Base-by-base conservation (phyloP, 2,888 invertebrate genomes). In the Spisula subtruncata region DNA sequence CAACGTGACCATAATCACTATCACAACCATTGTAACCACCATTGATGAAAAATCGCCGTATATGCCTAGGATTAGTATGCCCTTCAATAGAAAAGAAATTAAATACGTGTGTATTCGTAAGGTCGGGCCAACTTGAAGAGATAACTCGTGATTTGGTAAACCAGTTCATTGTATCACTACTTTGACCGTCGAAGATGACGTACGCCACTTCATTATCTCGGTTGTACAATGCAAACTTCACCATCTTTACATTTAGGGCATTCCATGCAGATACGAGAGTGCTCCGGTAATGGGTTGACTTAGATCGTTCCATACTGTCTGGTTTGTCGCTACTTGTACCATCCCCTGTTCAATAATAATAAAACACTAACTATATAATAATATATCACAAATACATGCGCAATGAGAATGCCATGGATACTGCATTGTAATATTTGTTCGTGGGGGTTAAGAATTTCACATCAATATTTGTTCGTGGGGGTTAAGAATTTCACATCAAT, bases 1-100 rank as follows among this genome's bases (percentile, higher is more conserved):
- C 81, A 32, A 86, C 16, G 60, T 86, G 80, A 10, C 86, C 86
- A 6, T 16, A 20, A 25, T 86, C 86, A 4, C 2, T 48, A 35
- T 81, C 81, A 60, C 86, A 86, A 0, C 86, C 86, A 10, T 41
- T 41, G 29, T 86, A 86, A 6, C 0, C 0, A 25, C 56, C 35
- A 46, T 86, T 86, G n/a, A 86, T 86, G 20, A 80, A 60, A 60
- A 81, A 86, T 18, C 81, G 54, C 41, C 86, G 56, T 18, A 81
- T 81, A 0, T 46, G n/a, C 20, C n/a, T n/a, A n/a, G n/a, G n/a
- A n/a, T 14, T 25, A 20, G 6, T 8, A 29, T 81, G 29, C 20
- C 82, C 82, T 10, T 25, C 56, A 32, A 82, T 82, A 5, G 82
- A 82, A 60, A 82, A 82, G 20, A 35, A 32, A 29, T 82, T 82